A percentile compares a stretch with the other conserved stretches of the same genome.
These are phyloP conservation scores for Andrena flavipes DNA, from an alignment of 2,888 invertebrate species.

Conservation along the genomic window DNA sequence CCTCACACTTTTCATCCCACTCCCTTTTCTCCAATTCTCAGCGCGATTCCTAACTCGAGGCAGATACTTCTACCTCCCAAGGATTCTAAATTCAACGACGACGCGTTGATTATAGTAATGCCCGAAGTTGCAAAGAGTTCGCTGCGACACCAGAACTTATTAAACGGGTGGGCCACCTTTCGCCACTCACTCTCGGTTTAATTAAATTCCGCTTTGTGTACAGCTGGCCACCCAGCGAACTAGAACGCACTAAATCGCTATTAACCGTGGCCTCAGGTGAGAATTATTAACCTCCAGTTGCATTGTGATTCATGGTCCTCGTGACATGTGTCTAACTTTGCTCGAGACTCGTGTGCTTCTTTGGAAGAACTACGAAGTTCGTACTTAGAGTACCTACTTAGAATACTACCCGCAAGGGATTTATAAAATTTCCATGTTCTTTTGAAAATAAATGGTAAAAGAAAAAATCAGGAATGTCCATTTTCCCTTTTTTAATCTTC, in stretches of 20 bases:
- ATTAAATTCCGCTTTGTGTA: slow-evolving; percentile 65
- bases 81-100: slow-evolving; percentile 11
- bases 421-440: no score
- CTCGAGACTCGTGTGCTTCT: background rate
- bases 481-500: no score
- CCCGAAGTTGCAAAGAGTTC: slow-evolving; percentile 23
- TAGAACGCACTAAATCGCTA: slow-evolving; percentile 55
- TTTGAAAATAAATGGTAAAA: no score
- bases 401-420: no score
- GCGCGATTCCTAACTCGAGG: background rate
- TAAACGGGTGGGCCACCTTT: slow-evolving; percentile 37
- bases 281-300: slow-evolving; percentile 58
- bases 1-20: background rate
- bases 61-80: background rate
- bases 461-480: no score
- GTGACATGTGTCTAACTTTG: background rate
- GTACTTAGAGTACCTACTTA: background rate
- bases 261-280: slow-evolving; percentile 41
- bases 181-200: slow-evolving; percentile 49
- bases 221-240: slow-evolving; percentile 31
- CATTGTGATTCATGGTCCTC: slow-evolving; percentile 21
- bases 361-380: background rate
- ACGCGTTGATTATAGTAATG: slow-evolving; percentile 33
- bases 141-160: slow-evolving; percentile 43
- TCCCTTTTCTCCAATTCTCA: background rate